Percentiles rank a stretch among this genome's conserved stretches.
phyloP scores from a whole-genome alignment of 2,113 vertebrate species.

The Fregata magnificens region DNA sequence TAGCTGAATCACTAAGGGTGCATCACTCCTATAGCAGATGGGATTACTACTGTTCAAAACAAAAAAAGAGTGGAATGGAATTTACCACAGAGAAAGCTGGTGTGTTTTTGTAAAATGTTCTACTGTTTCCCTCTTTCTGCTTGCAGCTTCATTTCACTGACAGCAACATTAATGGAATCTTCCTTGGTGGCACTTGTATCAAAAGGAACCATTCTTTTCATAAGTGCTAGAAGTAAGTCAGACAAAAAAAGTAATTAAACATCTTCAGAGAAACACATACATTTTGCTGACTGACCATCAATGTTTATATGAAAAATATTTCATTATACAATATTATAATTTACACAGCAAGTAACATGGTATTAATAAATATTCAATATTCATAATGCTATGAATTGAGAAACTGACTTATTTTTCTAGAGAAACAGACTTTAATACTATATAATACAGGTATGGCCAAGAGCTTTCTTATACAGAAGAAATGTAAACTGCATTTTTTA shows the following conservation, averaged over 20 bases:
- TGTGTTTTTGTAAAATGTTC: not conserved
- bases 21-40: not conserved
- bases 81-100: conserved; percentile 22
- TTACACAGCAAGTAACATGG: not conserved
- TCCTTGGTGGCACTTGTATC: not conserved
- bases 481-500: not conserved
- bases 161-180: not conserved
- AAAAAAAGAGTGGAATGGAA: not conserved
- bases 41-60: not conserved
- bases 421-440: not conserved
- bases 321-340: not conserved
- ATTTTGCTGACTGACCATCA: not conserved
- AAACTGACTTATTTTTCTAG: not conserved
- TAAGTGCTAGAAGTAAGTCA: conserved; percentile 19
- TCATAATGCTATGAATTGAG: not conserved
- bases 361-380: not conserved
- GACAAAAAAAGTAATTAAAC: not conserved
- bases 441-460: not conserved
- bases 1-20: not conserved
- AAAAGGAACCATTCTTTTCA: not conserved
- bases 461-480: not conserved
- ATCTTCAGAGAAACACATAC: not conserved
- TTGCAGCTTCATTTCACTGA: conserved; percentile 28
- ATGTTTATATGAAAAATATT: not conserved
- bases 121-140: conserved; percentile 43